phyloP scores from a whole-genome alignment of 2,888 invertebrate genomes.

The Peribatodes rhomboidaria region DNA sequence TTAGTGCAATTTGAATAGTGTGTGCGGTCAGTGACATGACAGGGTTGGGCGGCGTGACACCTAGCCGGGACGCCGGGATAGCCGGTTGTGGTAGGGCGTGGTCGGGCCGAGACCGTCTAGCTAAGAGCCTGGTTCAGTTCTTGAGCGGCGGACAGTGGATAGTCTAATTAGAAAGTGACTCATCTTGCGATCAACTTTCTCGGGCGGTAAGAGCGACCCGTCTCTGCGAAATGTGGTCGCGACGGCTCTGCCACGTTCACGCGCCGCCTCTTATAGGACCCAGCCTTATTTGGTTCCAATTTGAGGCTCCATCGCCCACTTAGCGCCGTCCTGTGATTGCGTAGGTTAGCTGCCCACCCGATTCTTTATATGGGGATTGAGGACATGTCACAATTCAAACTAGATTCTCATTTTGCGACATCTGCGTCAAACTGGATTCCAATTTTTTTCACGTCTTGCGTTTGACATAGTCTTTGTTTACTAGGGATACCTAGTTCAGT shows the following conservation, averaged over 20 bases:
- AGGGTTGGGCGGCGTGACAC: slow-evolving; percentile 65
- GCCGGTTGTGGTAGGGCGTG: slow-evolving; percentile 86
- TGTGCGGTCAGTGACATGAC: slow-evolving; percentile 81
- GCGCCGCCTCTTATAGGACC: slow-evolving; percentile 60
- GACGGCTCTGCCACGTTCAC: slow-evolving; percentile 76
- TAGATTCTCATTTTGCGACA: slow-evolving; percentile 7
- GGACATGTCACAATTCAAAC: slow-evolving; percentile 37
- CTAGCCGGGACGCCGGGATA: slow-evolving; percentile 66
- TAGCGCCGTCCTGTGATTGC: slow-evolving; percentile 60
- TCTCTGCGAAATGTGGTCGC: slow-evolving; percentile 60
- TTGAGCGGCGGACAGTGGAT: slow-evolving; percentile 40
- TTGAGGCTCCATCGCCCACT: slow-evolving; percentile 74
- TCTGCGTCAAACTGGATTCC: neutral
- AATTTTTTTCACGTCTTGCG: too few relatives aligned
- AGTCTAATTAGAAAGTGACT: slow-evolving; percentile 66
- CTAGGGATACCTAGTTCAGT: too few relatives aligned
- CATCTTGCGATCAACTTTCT: slow-evolving; percentile 67
- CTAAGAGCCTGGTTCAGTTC: slow-evolving; percentile 39
- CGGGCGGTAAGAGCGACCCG: slow-evolving; percentile 60
- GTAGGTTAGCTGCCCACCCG: slow-evolving; percentile 71
- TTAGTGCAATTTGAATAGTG: slow-evolving; percentile 69
- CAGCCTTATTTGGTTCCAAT: slow-evolving; percentile 77
- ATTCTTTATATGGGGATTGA: slow-evolving; percentile 56
- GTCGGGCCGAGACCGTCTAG: slow-evolving; percentile 62
- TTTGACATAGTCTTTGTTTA: too few relatives aligned